phyloP scores from a whole-genome alignment of 2,888 invertebrate species.

The Plebejus anna region DNA sequence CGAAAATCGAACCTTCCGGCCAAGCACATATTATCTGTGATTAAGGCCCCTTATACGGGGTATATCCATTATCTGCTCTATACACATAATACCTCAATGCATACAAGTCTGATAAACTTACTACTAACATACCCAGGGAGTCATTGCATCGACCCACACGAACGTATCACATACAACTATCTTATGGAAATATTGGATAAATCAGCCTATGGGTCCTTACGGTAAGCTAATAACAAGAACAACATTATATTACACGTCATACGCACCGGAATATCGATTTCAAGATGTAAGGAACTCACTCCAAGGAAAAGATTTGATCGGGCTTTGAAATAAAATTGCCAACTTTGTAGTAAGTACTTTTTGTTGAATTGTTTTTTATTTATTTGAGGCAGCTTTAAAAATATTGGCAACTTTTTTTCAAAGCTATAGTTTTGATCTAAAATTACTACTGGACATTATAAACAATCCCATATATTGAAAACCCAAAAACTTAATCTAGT shows the following conservation, averaged over 20 bases:
- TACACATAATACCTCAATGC: constrained; percentile 8
- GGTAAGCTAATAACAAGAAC: constrained; percentile 26
- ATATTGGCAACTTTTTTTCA: neutral
- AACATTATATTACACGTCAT: constrained; percentile 23
- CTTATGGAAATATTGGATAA: constrained; percentile 27
- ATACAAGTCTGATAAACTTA: neutral
- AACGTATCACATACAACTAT: constrained; percentile 22
- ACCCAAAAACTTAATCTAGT: constrained; percentile 25
- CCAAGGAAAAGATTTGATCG: constrained; percentile 22
- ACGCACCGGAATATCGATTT: constrained; percentile 22
- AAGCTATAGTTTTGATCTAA: constrained; percentile 6
- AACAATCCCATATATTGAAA: constrained; percentile 21
- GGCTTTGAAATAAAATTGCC: neutral
- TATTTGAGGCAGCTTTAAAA: neutral
- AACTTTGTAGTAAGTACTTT: neutral
- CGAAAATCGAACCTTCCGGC: too few species aligned
- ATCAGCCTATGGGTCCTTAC: constrained; percentile 27
- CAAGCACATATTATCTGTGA: neutral
- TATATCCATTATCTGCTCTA: neutral
- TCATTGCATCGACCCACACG: constrained; percentile 8
- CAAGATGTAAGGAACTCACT: constrained; percentile 19
- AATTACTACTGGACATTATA: neutral
- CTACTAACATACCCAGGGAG: constrained; percentile 2
- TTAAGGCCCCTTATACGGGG: neutral
- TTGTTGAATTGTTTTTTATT: neutral